phyloP scores from a whole-genome alignment of 2,113 vertebrate genomes.

The Sinocyclocheilus grahami region DNA sequence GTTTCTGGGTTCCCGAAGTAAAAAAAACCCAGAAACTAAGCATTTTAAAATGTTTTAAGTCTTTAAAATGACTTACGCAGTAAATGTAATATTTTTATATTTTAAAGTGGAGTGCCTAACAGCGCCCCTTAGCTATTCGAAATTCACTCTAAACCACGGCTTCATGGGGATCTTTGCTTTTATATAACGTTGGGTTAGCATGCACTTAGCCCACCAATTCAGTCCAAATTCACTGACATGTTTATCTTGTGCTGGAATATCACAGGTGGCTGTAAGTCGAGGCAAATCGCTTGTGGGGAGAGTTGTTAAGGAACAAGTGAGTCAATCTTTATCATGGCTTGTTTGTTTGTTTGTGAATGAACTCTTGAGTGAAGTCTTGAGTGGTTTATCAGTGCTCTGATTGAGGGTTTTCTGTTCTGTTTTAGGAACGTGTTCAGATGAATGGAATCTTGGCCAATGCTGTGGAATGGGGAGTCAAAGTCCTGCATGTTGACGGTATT shows the following conservation, averaged over 20 bases:
- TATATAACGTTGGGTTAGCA: too few relatives aligned
- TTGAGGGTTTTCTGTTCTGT: conserved; percentile 19
- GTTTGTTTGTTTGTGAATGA: conserved; percentile 14
- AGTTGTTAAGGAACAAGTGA: conserved; percentile 91
- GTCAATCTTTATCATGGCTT: conserved; percentile 46
- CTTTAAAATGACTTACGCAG: background rate
- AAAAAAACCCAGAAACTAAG: background rate
- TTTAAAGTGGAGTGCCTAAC: too few relatives aligned
- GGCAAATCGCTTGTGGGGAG: conserved; percentile 91
- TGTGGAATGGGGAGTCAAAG: conserved; percentile 93
- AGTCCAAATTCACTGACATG: background rate
- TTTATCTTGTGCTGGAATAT: conserved; percentile 40
- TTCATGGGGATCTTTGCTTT: too few relatives aligned
- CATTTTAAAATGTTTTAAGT: background rate
- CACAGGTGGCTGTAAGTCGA: conserved; percentile 83
- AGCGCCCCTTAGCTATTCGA: too few relatives aligned
- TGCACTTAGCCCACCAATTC: too few relatives aligned
- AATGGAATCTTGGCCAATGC: conserved; percentile 91
- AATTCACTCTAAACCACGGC: too few relatives aligned
- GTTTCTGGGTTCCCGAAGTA: background rate
- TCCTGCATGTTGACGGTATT: conserved; percentile 92
- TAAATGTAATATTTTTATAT: too few relatives aligned
- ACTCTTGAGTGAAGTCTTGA: background rate
- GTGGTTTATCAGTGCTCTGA: background rate
- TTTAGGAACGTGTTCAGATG: conserved; percentile 85